A percentile compares a stretch with the other conserved stretches of the same genome.
phyloP scores from a whole-genome alignment of 2,888 invertebrate species.

The Pyrochroa serraticornis region DNA sequence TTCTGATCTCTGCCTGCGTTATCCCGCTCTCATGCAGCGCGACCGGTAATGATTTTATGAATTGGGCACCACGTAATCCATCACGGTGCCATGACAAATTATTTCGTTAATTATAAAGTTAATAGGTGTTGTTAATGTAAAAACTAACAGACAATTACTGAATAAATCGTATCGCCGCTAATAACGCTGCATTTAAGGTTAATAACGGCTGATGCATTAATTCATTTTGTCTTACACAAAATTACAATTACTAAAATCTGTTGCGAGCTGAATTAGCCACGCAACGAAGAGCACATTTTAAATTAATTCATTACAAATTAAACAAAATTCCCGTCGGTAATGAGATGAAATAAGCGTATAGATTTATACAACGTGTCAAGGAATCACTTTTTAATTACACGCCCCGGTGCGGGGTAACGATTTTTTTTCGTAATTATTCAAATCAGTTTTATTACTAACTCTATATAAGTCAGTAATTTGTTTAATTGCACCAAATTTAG shows the following conservation, averaged over 20 bases:
- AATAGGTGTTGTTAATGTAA: not conserved
- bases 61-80: slow-evolving; percentile 1
- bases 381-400: slow-evolving; percentile 20
- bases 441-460: slow-evolving; percentile 12
- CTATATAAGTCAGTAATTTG: slow-evolving; percentile 23
- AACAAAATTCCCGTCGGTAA: slow-evolving; percentile 18
- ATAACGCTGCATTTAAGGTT: slow-evolving; percentile 18
- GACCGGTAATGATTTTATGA: not conserved
- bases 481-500: slow-evolving; percentile 15
- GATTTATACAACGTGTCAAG: slow-evolving; percentile 18
- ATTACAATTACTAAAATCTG: slow-evolving; percentile 26
- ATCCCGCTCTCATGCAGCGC: too few species aligned
- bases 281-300: slow-evolving; percentile 13
- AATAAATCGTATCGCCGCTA: slow-evolving; percentile 17
- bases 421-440: slow-evolving; percentile 17
- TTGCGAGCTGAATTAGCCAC: slow-evolving; percentile 17
- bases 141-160: slow-evolving; percentile 14
- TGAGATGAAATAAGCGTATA: too few species aligned
- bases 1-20: too few species aligned
- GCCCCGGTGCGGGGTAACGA: slow-evolving; percentile 13
- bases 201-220: slow-evolving; percentile 25
- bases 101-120: slow-evolving; percentile 13
- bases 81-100: slow-evolving; percentile 5
- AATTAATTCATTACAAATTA: slow-evolving; percentile 29
- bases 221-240: slow-evolving; percentile 30